phyloP scores from a whole-genome alignment of 2,797 vertebrate genomes.

The Microctenopoma stevenorrisi region DNA sequence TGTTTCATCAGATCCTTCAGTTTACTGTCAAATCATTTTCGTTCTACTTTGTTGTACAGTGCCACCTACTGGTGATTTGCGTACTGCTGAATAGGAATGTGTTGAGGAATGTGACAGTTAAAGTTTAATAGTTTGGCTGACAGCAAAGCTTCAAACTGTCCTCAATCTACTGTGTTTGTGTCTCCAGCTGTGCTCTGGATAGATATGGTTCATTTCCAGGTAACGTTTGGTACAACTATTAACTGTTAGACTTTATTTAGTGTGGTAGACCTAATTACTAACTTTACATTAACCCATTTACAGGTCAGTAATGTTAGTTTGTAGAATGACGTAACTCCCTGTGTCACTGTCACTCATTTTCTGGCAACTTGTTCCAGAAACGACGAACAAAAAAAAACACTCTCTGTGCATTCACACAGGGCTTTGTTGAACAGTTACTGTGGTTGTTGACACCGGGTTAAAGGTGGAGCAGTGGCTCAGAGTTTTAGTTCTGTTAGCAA shows the following conservation, averaged over 20 bases:
- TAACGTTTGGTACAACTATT: slow-evolving; percentile 68
- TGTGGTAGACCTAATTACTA: slow-evolving; percentile 53
- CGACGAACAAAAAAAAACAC: slow-evolving; percentile 24
- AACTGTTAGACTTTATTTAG: slow-evolving; percentile 35
- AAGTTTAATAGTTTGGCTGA: slow-evolving; percentile 7
- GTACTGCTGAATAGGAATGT: slow-evolving; percentile 32
- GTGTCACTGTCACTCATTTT: neutral
- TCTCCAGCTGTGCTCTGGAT: slow-evolving; percentile 84
- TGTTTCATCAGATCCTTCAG: slow-evolving; percentile 8
- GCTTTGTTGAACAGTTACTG: slow-evolving; percentile 13
- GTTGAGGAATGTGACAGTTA: neutral
- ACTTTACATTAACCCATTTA: slow-evolving; percentile 48
- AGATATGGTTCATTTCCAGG: slow-evolving; percentile 83
- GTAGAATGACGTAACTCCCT: slow-evolving; percentile 17
- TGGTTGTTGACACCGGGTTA: neutral
- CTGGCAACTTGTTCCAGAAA: slow-evolving; percentile 11
- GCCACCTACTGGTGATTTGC: slow-evolving; percentile 52
- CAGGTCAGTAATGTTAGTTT: slow-evolving; percentile 23
- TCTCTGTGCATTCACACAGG: neutral
- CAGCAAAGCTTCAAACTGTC: slow-evolving; percentile 39
- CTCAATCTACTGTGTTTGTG: slow-evolving; percentile 77
- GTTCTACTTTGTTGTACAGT: slow-evolving; percentile 13
- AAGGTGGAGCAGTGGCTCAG: slow-evolving; percentile 40
- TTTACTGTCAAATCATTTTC: neutral
- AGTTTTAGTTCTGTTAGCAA: slow-evolving; percentile 15